Evolutionary conservation across 2,113 vertebrate genomes (phyloP).

Genomic region (Nesogale talazaci): DNA sequence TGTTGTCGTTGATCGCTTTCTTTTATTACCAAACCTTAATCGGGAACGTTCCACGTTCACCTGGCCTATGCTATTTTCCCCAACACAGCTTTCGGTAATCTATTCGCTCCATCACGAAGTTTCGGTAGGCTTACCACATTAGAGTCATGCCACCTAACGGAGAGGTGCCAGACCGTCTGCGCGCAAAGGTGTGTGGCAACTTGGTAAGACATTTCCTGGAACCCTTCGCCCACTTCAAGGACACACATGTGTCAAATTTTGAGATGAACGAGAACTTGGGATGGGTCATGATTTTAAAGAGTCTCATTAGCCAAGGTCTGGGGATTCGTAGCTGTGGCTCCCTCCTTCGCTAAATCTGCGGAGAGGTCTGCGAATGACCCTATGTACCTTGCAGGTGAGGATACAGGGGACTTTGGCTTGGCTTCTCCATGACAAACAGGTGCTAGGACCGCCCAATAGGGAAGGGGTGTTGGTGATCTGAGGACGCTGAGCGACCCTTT

Average conservation of each 20-base stretch:
- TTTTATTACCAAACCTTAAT: background rate
- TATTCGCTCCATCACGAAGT: slow-evolving; percentile 29
- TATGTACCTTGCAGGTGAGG: background rate
- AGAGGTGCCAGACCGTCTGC: background rate
- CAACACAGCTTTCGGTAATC: background rate
- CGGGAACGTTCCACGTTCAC: background rate
- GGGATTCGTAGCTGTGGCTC: too few relatives aligned
- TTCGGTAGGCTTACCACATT: background rate
- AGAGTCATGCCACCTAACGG: background rate
- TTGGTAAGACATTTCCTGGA: background rate
- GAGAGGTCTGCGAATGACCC: background rate
- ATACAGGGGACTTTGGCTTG: background rate
- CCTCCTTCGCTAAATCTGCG: background rate
- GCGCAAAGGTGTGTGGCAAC: background rate
- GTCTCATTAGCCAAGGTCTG: background rate
- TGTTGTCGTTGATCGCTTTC: background rate
- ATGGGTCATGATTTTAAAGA: background rate
- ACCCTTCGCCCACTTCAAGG: background rate
- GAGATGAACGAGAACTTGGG: background rate
- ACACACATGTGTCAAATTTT: background rate
- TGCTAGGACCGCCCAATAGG: accelerated
- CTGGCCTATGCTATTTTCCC: background rate
- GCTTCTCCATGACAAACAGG: background rate
- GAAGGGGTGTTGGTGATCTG: background rate
- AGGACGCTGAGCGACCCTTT: background rate